Evolutionary conservation across 2,113 vertebrate genomes (phyloP).

Genomic region (Cichladusa arquata): DNA sequence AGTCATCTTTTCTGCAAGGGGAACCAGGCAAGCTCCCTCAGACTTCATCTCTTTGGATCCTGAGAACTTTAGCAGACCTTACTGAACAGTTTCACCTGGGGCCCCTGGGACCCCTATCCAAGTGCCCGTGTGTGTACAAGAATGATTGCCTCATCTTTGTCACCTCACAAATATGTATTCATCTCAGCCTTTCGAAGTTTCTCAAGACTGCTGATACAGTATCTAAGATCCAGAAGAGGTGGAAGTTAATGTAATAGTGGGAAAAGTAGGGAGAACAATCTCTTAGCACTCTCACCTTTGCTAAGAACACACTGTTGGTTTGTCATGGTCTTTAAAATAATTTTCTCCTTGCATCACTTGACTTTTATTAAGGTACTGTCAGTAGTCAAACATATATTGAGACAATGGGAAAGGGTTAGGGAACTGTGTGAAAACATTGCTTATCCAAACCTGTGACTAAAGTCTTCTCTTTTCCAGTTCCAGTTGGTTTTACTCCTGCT

Average conservation of each 20-base stretch:
- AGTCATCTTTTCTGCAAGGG: not conserved
- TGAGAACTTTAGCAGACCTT: not conserved
- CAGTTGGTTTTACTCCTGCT: not conserved
- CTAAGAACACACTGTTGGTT: not conserved
- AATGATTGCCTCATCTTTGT: not conserved
- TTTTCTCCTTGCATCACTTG: not conserved
- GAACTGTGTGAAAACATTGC: not conserved
- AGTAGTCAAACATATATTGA: not conserved
- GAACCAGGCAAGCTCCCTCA: not conserved
- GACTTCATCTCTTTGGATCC: fast-evolving
- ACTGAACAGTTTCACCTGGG: not conserved
- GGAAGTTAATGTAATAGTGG: not conserved
- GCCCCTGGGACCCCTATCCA: fast-evolving
- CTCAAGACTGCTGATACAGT: not conserved
- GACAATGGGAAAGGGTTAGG: not conserved
- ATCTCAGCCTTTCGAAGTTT: not conserved
- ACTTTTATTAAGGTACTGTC: not conserved
- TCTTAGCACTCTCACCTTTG: not conserved
- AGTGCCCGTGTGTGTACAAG: not conserved
- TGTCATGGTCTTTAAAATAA: not conserved
- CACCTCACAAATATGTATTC: not conserved
- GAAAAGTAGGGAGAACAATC: not conserved
- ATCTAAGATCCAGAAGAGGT: not conserved
- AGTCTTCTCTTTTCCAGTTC: not conserved
- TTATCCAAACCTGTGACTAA: not conserved